Evolutionary conservation across 2,113 vertebrate species (phyloP).

Genomic region (Pseudorasbora parva): DNA sequence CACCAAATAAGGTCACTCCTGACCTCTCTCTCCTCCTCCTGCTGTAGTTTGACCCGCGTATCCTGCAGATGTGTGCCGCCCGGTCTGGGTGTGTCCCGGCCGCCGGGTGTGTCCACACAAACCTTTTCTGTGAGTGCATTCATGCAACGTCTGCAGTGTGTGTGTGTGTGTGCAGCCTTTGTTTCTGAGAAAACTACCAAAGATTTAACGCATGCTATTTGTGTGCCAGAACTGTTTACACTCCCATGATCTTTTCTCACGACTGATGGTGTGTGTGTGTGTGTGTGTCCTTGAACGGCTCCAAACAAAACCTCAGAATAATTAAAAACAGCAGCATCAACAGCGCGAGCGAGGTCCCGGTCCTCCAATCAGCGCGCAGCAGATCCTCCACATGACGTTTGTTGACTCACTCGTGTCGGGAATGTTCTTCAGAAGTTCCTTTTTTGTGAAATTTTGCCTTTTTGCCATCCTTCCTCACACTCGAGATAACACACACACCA

Average conservation of each 20-base stretch:
- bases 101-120: slow-evolving; percentile 13
- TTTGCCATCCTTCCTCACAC: not conserved
- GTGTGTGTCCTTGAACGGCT: slow-evolving; percentile 7
- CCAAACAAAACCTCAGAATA: slow-evolving; percentile 14
- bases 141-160: not conserved
- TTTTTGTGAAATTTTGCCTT: not conserved
- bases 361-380: not conserved
- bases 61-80: not conserved
- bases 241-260: not conserved
- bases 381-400: not conserved
- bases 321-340: not conserved
- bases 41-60: not conserved
- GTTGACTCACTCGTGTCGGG: not conserved
- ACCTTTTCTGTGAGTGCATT: not conserved
- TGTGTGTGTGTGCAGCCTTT: not conserved
- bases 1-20: slow-evolving; percentile 32
- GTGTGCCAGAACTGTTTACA: not conserved
- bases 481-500: too few relatives aligned
- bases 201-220: not conserved
- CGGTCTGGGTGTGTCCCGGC: slow-evolving; percentile 28
- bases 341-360: not conserved
- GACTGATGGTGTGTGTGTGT: not conserved
- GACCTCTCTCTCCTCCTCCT: not conserved
- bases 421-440: not conserved
- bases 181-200: not conserved